phyloP scores from a whole-genome alignment of 2,797 vertebrate species.

The Bradypus variegatus region DNA sequence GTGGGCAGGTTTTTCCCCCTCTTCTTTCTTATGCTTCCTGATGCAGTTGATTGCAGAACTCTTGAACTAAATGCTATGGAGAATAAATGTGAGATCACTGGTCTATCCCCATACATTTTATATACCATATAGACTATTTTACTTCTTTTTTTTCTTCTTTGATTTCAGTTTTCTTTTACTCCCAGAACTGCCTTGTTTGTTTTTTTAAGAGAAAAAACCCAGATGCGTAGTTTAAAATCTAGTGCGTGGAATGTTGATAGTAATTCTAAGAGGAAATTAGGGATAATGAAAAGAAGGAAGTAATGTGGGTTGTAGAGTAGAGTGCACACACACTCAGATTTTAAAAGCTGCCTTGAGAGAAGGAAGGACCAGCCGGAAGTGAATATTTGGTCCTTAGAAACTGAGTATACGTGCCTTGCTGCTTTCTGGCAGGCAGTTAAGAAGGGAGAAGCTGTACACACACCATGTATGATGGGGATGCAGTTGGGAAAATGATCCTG shows the following conservation, averaged over 20 bases:
- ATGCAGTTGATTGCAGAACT: neutral
- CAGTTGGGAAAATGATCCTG: neutral
- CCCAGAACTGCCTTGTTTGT: neutral
- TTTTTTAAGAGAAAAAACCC: neutral
- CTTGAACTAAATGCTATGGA: neutral
- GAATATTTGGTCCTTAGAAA: neutral
- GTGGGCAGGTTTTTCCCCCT: neutral
- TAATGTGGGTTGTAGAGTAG: neutral
- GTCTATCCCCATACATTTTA: neutral
- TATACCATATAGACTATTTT: neutral
- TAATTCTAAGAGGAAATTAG: neutral
- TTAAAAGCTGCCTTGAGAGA: neutral
- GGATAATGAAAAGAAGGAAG: neutral
- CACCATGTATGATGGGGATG: too few species aligned
- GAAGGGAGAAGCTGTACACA: neutral
- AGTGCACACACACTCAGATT: neutral
- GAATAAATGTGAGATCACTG: neutral
- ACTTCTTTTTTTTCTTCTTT: neutral
- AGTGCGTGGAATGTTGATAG: neutral
- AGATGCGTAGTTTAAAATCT: neutral
- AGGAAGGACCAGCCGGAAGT: neutral
- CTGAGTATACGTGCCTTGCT: neutral
- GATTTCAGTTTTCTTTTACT: neutral
- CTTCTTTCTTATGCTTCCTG: neutral
- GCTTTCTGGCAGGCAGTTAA: too few species aligned